Percentiles rank a stretch among this genome's conserved stretches.
phyloP scores from a whole-genome alignment of 1,140 invertebrate genomes.

The Coelopa frigida region DNA sequence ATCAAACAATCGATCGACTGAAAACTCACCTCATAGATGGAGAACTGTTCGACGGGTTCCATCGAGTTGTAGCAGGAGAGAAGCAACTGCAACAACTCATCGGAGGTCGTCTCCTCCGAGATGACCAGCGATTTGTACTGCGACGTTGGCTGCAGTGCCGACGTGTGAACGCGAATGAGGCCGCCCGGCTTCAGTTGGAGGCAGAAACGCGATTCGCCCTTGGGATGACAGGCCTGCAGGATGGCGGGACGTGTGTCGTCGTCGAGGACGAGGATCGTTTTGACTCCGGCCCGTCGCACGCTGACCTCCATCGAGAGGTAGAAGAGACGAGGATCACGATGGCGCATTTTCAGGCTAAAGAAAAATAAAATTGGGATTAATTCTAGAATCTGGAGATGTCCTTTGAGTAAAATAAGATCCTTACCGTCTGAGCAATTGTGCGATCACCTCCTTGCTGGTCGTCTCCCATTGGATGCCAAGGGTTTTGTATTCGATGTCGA shows the following conservation, averaged over 20 bases:
- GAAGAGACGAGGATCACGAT: slow-evolving; percentile 85
- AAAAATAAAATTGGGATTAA: not conserved
- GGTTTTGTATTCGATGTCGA: slow-evolving; percentile 91
- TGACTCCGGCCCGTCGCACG: slow-evolving; percentile 68
- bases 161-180: slow-evolving; percentile 84
- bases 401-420: not conserved
- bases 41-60: slow-evolving; percentile 77
- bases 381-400: not conserved
- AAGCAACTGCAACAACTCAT: slow-evolving; percentile 78
- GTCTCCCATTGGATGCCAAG: slow-evolving; percentile 78
- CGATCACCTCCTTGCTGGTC: slow-evolving; percentile 76
- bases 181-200: slow-evolving; percentile 77
- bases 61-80: slow-evolving; percentile 77
- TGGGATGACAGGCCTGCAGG: slow-evolving; percentile 82
- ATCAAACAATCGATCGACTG: too few species aligned
- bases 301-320: slow-evolving; percentile 90
- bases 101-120: slow-evolving; percentile 81
- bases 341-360: slow-evolving; percentile 62
- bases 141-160: slow-evolving; percentile 79
- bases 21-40: slow-evolving; percentile 73
- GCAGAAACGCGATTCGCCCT: slow-evolving; percentile 84
- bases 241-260: slow-evolving; percentile 82
- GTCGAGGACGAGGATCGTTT: slow-evolving; percentile 76
- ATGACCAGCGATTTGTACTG: slow-evolving; percentile 88
- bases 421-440: slow-evolving; percentile 78